A percentile compares a stretch with the other conserved stretches of the same genome.
Conservation (phyloP, 2,113 vertebrate species). For the Lepus europaeus region DNA sequence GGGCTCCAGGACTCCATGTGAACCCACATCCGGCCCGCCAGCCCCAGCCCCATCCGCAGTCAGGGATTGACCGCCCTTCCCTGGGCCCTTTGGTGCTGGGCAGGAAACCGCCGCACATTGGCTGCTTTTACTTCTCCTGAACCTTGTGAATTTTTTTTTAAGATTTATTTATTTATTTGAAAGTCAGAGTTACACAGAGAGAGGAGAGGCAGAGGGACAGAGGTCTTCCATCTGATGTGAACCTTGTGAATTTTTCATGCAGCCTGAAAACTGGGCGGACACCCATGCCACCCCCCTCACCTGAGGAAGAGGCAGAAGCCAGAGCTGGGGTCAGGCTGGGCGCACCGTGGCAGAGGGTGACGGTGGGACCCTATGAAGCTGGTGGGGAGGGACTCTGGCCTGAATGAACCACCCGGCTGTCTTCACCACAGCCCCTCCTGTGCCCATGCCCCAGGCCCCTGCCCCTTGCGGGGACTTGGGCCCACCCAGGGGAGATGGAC, state of each 20-base stretch:
- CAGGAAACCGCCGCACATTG: neutral
- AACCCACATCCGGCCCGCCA: neutral
- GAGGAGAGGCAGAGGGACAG: no score
- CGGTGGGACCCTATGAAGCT: neutral
- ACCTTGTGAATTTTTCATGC: neutral
- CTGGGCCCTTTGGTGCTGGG: neutral
- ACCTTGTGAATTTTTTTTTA: no score
- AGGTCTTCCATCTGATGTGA: no score
- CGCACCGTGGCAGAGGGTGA: neutral
- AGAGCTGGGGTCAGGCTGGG: neutral
- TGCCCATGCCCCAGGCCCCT: neutral
- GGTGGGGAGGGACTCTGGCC: neutral
- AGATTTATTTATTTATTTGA: no score
- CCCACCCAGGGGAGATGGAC: rapidly evolving
- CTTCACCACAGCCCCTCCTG: neutral
- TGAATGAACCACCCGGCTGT: no score
- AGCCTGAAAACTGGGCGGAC: neutral
- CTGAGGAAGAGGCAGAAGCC: neutral
- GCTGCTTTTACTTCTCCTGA: neutral
- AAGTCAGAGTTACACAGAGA: no score
- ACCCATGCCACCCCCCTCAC: neutral
- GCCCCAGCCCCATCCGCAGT: neutral
- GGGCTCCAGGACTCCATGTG: neutral
- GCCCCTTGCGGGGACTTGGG: neutral
- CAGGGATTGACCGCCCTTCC: neutral